Base-by-base conservation (phyloP, 2,888 invertebrate species). In the Limnephilus marmoratus region DNA sequence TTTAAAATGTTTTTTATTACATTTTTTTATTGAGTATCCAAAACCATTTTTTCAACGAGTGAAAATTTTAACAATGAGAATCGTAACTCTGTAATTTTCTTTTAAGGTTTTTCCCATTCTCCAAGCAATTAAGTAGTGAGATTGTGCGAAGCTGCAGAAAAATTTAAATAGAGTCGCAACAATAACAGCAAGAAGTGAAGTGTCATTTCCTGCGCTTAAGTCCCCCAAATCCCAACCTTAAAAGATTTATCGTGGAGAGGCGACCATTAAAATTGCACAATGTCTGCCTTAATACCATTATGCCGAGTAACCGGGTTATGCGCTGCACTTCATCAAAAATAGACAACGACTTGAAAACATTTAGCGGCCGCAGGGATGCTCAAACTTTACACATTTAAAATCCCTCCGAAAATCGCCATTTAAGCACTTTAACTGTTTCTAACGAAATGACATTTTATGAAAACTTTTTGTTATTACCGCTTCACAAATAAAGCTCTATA, bases 271-370 rank as follows among this genome's bases (percentile, higher is more conserved):
- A n/a, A 15, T 45, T 45, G 37, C 86, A 86, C 86, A 86, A 45
- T 45, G 86, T 86, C 86, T 49, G 86, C 86, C n/a, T 86, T 86
- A 86, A 86, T 86, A 45, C 29, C 86, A 86, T 86, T 86, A 86
- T 45, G 24, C 86, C 45, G 45, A 45, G 86, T 86, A 45, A 86
- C 45, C 45, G 86, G 86, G 86, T 86, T 86, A 86, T 86, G 15
- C 29, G 86, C 37, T 45, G 86, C 86, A 86, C 86, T 86, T 86
- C 29, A 45, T 45, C 86, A 86, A 86, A 86, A 86, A 86, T 83
- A 86, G 86, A 45, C 86, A 83, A 41, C 34, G 37, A 41, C 34
- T 68, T 24, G 68, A 34, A 41, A 83, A 83, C 83, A 83, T 83
- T 83, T 83, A 83, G 83, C 83, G 41, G 41, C 9, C 9, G 37